phyloP scores from a whole-genome alignment of 2,888 invertebrate species.

The Xestia sexstrigata region DNA sequence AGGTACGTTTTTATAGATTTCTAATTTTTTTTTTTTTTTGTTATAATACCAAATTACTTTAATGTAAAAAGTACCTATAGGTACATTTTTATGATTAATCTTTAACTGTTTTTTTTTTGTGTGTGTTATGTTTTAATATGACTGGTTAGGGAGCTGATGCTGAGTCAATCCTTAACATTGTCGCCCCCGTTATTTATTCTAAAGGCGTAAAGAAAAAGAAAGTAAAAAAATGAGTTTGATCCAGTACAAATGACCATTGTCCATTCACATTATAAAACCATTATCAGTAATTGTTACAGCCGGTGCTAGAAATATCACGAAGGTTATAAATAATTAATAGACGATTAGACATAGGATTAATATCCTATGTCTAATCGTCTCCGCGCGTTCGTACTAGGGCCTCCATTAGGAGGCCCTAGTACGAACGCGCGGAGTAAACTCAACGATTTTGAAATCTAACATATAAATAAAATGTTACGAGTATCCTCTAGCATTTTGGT shows the following conservation, averaged over 20 bases:
- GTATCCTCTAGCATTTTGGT: neutral
- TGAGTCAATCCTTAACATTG: neutral
- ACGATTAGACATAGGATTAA: neutral
- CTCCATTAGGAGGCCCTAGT: neutral
- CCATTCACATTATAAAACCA: neutral
- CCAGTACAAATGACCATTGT: neutral
- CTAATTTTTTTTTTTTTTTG: neutral
- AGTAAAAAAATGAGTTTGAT: neutral
- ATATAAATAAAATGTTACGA: neutral
- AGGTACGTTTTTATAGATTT: conserved; percentile 25
- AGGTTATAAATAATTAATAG: neutral
- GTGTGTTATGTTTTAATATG: neutral
- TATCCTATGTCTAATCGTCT: too few relatives aligned
- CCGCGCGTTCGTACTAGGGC: too few relatives aligned
- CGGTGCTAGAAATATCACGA: neutral
- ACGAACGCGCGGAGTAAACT: neutral
- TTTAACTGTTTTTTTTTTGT: too few relatives aligned
- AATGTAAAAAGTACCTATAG: neutral
- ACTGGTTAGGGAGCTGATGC: neutral
- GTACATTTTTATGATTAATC: neutral
- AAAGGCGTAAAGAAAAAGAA: neutral
- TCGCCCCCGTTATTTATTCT: neutral
- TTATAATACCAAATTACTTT: neutral
- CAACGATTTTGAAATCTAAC: neutral
- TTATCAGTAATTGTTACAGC: neutral